Conservation (phyloP, 1,140 invertebrate genomes). For the Bombus sylvicola region DNA sequence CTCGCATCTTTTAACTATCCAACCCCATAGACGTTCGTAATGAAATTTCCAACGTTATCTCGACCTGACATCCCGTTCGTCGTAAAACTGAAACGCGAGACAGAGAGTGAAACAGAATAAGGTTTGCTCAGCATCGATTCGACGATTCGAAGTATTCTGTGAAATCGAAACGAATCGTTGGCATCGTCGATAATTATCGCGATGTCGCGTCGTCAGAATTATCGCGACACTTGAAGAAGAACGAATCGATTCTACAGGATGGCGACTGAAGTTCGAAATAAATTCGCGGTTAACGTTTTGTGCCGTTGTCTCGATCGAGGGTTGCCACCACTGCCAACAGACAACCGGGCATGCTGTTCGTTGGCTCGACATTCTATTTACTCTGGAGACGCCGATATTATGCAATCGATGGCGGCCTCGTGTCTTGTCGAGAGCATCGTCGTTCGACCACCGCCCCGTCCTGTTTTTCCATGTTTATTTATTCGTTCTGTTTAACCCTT, state of each 20-base stretch:
- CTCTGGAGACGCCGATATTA: constrained; percentile 68
- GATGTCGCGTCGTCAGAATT: neutral
- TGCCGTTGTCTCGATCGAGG: constrained; percentile 42
- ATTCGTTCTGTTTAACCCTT: constrained; percentile 8
- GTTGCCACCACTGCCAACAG: constrained; percentile 40
- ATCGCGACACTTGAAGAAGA: neutral
- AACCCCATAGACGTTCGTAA: no score
- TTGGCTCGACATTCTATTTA: constrained; percentile 68
- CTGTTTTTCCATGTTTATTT: constrained; percentile 33
- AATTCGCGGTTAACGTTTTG: constrained; percentile 61
- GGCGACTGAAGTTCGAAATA: constrained; percentile 48
- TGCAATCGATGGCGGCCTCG: constrained; percentile 59
- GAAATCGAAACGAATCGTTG: neutral
- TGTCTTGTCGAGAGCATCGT: constrained; percentile 30
- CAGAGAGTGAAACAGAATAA: neutral
- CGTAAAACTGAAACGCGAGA: neutral
- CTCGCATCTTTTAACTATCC: neutral
- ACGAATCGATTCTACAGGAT: constrained; percentile 52
- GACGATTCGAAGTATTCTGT: neutral
- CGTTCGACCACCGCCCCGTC: neutral
- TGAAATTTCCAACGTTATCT: neutral
- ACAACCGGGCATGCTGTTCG: constrained; percentile 14
- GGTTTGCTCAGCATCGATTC: neutral
- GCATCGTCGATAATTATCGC: neutral
- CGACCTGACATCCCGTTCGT: neutral